Conservation (phyloP, 1,140 invertebrate species). For the Melanaphis sacchari region DNA sequence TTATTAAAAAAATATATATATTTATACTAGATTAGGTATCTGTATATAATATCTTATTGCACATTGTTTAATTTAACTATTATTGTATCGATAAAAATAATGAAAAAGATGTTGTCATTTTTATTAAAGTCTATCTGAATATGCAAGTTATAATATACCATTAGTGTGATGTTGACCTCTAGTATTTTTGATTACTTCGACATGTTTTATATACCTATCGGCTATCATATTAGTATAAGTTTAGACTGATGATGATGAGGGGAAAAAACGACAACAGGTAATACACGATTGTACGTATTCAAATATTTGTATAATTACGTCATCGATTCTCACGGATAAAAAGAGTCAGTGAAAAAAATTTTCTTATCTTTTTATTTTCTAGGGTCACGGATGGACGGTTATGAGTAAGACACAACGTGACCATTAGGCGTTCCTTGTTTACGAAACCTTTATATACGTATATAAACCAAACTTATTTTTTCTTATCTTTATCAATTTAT, state of each 20-base stretch:
- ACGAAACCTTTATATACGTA: not conserved
- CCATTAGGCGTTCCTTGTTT: constrained; percentile 56
- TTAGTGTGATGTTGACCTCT: constrained; percentile 18
- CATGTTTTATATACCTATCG: constrained; percentile 8
- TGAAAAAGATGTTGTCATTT: not conserved
- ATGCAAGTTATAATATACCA: not conserved
- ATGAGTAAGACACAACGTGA: constrained; percentile 43
- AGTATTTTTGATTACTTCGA: not conserved
- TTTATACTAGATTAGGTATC: too few species aligned
- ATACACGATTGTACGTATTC: constrained; percentile 38
- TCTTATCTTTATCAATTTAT: constrained; percentile 52
- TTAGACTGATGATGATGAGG: not conserved
- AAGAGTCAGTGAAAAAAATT: constrained; percentile 34
- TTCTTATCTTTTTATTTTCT: constrained; percentile 46
- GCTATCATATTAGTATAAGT: not conserved
- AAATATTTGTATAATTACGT: constrained; percentile 55
- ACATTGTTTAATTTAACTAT: not conserved
- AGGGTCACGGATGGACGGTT: constrained; percentile 24
- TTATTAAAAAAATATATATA: not conserved
- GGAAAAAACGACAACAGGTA: not conserved
- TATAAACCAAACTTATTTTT: constrained; percentile 10
- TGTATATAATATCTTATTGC: not conserved
- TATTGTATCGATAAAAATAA: not conserved
- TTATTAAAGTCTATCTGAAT: not conserved
- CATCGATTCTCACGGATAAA: constrained; percentile 55